These are phyloP conservation scores for Ceratotherium simum DNA, from an alignment of 2,113 vertebrate genomes.

Conservation along the genomic window DNA sequence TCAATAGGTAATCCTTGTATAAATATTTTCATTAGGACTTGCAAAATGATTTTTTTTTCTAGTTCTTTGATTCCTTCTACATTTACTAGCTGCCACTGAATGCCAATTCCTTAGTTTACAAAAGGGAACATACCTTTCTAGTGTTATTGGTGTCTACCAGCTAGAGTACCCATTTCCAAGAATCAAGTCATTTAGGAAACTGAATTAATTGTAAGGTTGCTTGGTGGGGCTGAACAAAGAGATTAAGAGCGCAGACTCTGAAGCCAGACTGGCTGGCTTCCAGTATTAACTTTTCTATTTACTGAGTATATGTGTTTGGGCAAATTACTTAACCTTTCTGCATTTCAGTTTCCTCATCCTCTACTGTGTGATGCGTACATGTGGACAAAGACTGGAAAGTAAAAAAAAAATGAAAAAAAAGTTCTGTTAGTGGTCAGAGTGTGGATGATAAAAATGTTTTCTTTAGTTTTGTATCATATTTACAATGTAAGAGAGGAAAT, in stretches of 20 bases:
- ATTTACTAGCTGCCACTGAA: neutral
- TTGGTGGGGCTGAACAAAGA: neutral
- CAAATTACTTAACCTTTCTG: neutral
- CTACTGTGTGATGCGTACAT: neutral
- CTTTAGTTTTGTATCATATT: neutral
- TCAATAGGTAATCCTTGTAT: neutral
- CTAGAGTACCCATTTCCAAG: neutral
- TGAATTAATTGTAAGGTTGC: slow-evolving; percentile 16
- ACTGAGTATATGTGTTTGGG: neutral
- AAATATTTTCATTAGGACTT: slow-evolving; percentile 23
- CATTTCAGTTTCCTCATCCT: neutral
- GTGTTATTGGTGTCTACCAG: neutral
- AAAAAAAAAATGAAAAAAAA: neutral
- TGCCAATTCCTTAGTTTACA: neutral
- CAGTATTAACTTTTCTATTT: neutral
- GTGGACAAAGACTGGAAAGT: neutral
- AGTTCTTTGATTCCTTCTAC: neutral
- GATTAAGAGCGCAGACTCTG: neutral
- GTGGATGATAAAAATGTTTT: neutral
- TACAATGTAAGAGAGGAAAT: neutral
- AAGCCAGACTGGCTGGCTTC: neutral
- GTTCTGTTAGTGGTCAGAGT: neutral
- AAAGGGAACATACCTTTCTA: slow-evolving; percentile 3
- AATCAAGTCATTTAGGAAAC: slow-evolving; percentile 27
- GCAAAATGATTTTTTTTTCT: neutral